Conservation (phyloP, 1,140 invertebrate genomes). For the Drosophila mayri region DNA sequence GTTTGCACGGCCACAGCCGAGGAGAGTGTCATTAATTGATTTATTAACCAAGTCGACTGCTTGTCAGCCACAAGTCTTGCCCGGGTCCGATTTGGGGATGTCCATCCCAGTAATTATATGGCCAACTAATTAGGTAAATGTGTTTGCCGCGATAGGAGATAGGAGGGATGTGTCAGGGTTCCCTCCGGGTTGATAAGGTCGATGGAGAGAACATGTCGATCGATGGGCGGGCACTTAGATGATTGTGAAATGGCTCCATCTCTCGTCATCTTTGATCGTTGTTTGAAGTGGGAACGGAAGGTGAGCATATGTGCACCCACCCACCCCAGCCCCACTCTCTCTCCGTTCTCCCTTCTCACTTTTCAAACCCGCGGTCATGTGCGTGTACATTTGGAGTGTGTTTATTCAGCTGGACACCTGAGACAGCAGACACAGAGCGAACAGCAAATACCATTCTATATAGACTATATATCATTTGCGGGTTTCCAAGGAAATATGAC, state of each 20-base stretch:
- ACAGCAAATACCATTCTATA: conserved; percentile 19
- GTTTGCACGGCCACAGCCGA: conserved; percentile 55
- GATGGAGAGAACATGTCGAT: conserved; percentile 46
- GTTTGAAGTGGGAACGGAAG: conserved; percentile 59
- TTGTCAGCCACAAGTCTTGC: conserved; percentile 2
- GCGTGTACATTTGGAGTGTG: conserved; percentile 41
- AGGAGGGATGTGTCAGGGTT: conserved; percentile 16
- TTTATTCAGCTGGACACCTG: conserved; percentile 70
- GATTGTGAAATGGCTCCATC: conserved; percentile 36
- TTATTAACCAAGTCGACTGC: conserved; percentile 63
- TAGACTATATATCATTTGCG: conserved; percentile 10
- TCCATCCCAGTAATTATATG: conserved; percentile 51
- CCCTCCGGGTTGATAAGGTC: conserved; percentile 6
- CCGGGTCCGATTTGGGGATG: conserved; percentile 36
- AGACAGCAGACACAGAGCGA: conserved; percentile 39
- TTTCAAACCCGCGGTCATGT: conserved; percentile 37
- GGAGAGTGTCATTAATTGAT: conserved; percentile 71
- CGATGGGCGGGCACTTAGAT: conserved; percentile 46
- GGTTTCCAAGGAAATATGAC: conserved; percentile 51
- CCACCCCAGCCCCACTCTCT: no score
- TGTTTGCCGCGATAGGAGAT: conserved; percentile 50
- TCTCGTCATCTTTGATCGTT: conserved; percentile 45
- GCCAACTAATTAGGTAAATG: conserved; percentile 69
- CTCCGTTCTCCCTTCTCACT: conserved; percentile 11
- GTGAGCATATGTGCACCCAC: conserved; percentile 35